Base-by-base conservation (phyloP, 1,140 invertebrate genomes). In the Pogonognathellus flavescens region DNA sequence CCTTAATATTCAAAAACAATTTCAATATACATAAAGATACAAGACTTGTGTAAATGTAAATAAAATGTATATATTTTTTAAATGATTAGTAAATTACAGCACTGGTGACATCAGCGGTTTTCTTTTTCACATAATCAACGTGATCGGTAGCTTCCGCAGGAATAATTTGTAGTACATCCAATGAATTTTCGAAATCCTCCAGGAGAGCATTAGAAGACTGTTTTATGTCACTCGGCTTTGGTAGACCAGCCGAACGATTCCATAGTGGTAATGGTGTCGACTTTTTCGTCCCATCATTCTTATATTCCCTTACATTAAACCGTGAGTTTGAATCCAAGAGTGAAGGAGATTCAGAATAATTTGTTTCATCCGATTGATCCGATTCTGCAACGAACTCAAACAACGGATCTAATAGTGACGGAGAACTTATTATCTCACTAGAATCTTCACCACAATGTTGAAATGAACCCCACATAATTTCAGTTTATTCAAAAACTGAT, bases 61-160 rank as follows among this genome's bases (percentile, higher is more conserved):
- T 53, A 53, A 53, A 8, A 13, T 13, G 7, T 8, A 53, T 13
- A 53, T 53, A 53, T 8, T 53, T 53, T 53, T 7, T 13, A 53
- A 53, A 53, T 13, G 13, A 53, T 53, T 53, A 20, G 11, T 16
- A 11, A 76, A 25, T 41, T 76, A 76, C 70, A 18, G 14, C 41
- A 76, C 8, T 76, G 70, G 49, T 76, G 4, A 76, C 16, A 50
- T 76, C 16, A 4, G 16, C 31, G n/a, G 70, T 76, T 9, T 16
- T 49, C 31, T 76, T 76, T n/a, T 49, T 76, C 1, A 50, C 70
- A 76, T 1, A 49, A n/a, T 76, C 70, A 76, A 76, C 5, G 14
- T 4, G 11, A 49, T 76, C 41, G 41, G 70, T n/a, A 6, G n/a
- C n/a, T n/a, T 25, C 9, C 8, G 49, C 31, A 0, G 25, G 41